phyloP scores from a whole-genome alignment of 2,113 vertebrate species.

The Miniopterus natalensis region DNA sequence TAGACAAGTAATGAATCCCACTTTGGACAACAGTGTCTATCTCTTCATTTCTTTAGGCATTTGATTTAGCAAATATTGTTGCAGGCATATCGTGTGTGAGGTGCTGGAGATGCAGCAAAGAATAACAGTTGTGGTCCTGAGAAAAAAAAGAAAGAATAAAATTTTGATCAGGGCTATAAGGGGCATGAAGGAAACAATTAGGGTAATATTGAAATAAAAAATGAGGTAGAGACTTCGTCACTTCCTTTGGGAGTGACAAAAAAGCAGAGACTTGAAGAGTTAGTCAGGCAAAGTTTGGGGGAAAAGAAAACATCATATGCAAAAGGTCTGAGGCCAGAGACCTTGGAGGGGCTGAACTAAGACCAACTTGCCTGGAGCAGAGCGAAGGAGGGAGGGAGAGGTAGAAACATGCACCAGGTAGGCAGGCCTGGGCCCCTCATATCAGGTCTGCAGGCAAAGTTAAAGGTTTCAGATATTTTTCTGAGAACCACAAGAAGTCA shows the following conservation, averaged over 20 bases:
- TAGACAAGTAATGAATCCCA: neutral
- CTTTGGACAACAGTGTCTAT: neutral
- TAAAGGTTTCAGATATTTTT: neutral
- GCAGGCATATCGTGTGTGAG: too few relatives aligned
- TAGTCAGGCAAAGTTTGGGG: neutral
- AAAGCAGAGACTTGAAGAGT: neutral
- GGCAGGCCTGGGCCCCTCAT: too few relatives aligned
- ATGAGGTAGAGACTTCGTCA: neutral
- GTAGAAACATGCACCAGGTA: neutral
- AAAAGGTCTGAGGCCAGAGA: neutral
- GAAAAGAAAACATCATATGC: neutral
- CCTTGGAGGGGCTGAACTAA: neutral
- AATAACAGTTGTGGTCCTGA: neutral
- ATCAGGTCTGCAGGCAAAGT: neutral
- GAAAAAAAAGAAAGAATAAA: neutral
- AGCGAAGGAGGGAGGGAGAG: neutral
- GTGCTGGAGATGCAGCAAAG: neutral
- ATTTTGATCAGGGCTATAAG: neutral
- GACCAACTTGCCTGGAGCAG: neutral
- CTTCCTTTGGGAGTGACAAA: neutral
- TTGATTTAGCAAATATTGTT: neutral
- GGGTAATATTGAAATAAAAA: neutral
- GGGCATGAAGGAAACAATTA: neutral
- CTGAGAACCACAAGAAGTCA: neutral
- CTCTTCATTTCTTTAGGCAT: neutral